These are phyloP conservation scores for Epinotia demarniana DNA, from an alignment of 2,888 invertebrate genomes.

Conservation along the genomic window DNA sequence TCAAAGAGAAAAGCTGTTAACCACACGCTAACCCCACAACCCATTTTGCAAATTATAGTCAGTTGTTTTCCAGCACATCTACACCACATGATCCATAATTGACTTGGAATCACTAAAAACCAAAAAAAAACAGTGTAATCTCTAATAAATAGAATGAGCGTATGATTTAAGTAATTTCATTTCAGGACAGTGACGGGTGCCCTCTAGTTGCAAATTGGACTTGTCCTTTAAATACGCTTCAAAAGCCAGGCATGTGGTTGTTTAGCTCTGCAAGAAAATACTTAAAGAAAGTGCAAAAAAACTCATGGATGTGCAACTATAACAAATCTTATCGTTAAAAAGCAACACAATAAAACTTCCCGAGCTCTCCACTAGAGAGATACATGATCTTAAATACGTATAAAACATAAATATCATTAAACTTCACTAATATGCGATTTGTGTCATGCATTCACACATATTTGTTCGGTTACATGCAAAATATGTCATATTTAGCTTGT, in stretches of 20 bases:
- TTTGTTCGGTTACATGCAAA: constrained; percentile 77
- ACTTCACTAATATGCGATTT: constrained; percentile 50
- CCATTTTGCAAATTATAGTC: background rate
- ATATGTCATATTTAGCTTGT: constrained; percentile 41
- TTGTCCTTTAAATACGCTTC: no score
- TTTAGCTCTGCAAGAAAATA: constrained; percentile 1
- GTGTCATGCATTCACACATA: constrained; percentile 75
- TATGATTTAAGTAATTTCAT: no score
- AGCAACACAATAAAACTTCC: constrained; percentile 70
- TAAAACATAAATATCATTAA: constrained; percentile 60
- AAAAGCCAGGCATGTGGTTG: background rate
- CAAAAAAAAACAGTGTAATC: no score
- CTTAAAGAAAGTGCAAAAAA: constrained; percentile 36
- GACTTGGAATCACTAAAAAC: no score
- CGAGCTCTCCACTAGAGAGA: constrained; percentile 84
- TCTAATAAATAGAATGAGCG: no score
- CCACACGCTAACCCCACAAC: background rate
- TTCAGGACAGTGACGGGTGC: no score
- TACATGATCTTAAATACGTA: constrained; percentile 58
- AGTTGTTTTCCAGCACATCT: no score
- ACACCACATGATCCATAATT: no score
- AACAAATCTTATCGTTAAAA: constrained; percentile 51
- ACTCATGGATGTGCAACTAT: constrained; percentile 60
- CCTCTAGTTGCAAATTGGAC: background rate
- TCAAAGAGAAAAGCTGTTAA: no score